Percentiles rank a stretch among this genome's conserved stretches.
Conservation (phyloP, 2,113 vertebrate genomes). For the Elephantulus edwardii region DNA sequence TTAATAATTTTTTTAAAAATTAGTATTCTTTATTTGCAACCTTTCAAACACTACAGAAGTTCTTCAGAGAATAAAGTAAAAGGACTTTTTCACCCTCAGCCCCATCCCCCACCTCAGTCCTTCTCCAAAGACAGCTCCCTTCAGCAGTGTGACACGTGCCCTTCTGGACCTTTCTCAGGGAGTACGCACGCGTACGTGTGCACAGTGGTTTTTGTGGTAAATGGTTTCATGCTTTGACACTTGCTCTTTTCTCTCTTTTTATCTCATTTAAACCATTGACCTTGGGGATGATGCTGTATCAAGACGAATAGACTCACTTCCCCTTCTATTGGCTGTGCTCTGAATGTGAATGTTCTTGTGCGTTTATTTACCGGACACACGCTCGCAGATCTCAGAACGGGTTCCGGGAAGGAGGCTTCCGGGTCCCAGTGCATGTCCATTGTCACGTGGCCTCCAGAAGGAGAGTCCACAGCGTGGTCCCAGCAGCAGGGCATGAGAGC, state of each 20-base stretch:
- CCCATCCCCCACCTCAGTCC: rapidly evolving
- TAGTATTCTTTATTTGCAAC: not conserved
- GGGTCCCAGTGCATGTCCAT: not conserved
- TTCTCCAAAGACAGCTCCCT: not conserved
- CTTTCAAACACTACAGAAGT: not conserved
- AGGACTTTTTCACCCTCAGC: not conserved
- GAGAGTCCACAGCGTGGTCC: not conserved
- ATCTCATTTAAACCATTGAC: not conserved
- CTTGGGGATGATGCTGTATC: not conserved
- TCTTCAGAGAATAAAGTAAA: not conserved
- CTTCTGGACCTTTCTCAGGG: not conserved
- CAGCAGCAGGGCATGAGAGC: not conserved
- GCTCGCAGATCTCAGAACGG: not conserved
- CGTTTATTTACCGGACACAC: not conserved
- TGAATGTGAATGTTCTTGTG: not conserved
- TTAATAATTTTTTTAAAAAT: not conserved
- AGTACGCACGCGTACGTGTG: not conserved
- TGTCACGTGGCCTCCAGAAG: not conserved
- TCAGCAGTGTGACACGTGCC: too few relatives aligned
- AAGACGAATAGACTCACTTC: not conserved
- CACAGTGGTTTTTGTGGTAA: too few relatives aligned
- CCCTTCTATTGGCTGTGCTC: not conserved
- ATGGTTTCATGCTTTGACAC: not conserved
- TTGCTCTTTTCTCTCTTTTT: not conserved
- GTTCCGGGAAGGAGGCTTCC: not conserved